Conservation (phyloP, 2,113 vertebrate genomes). For the Macquaria ambigua region DNA sequence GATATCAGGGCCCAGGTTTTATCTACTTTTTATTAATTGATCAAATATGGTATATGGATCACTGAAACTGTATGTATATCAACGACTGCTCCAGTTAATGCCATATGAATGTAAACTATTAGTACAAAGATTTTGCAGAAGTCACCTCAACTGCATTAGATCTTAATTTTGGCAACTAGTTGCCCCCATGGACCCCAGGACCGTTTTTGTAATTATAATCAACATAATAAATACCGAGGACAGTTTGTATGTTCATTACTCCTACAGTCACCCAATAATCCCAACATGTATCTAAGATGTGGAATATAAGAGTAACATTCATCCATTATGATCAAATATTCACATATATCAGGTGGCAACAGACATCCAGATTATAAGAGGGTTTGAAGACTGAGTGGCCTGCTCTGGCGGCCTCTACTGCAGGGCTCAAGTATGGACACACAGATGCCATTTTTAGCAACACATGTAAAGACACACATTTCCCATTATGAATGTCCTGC, state of each 20-base stretch:
- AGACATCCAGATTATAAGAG: neutral
- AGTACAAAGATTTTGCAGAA: neutral
- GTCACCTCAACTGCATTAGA: neutral
- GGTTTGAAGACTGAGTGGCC: neutral
- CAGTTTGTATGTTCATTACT: neutral
- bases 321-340: neutral
- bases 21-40: neutral
- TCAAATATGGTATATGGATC: neutral
- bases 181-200: neutral
- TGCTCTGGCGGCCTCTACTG: conserved; percentile 49
- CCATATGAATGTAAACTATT: neutral
- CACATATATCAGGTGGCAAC: neutral
- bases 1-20: neutral
- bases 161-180: neutral
- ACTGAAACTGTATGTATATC: neutral
- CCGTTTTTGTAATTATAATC: neutral
- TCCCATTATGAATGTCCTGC: conserved; percentile 32
- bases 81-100: neutral
- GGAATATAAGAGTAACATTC: neutral
- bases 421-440: neutral
- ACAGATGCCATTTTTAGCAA: neutral
- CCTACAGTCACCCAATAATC: neutral
- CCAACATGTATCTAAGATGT: neutral
- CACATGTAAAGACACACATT: neutral
- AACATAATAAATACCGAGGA: neutral